A percentile compares a stretch with the other conserved stretches of the same genome.
Conservation (phyloP, 1,140 invertebrate genomes). For the Gonatopus flavifemur region DNA sequence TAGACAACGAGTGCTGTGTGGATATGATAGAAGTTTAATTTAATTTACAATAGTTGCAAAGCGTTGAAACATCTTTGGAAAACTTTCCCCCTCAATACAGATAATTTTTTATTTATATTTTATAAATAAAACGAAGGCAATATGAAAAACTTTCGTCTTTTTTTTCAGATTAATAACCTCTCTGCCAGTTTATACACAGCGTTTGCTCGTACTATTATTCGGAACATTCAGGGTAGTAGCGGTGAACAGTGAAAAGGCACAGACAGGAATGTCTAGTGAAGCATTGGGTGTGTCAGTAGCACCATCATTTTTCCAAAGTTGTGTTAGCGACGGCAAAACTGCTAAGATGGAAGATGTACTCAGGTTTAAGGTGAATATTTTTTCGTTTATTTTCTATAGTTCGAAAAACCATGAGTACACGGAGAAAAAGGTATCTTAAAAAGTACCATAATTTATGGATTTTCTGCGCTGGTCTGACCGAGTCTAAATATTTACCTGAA, state of each 20-base stretch:
- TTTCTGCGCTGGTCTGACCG: too few species aligned
- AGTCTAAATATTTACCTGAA: too few species aligned
- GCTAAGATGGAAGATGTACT: slow-evolving; percentile 94
- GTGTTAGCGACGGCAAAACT: slow-evolving; percentile 89
- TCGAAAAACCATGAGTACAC: too few species aligned
- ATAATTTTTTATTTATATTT: slow-evolving; percentile 11
- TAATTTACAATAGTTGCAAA: too few species aligned
- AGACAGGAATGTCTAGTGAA: slow-evolving; percentile 94
- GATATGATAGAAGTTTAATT: neutral
- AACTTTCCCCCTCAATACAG: too few species aligned
- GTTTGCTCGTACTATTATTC: slow-evolving; percentile 90
- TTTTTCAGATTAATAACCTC: slow-evolving; percentile 81
- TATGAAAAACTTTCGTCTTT: slow-evolving; percentile 26
- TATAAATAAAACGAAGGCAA: slow-evolving; percentile 4
- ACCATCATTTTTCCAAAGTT: slow-evolving; percentile 97
- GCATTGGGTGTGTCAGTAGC: slow-evolving; percentile 93
- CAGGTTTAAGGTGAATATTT: slow-evolving; percentile 89
- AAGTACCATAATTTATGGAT: too few species aligned
- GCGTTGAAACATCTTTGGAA: too few species aligned
- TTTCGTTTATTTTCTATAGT: too few species aligned
- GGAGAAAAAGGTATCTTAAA: too few species aligned
- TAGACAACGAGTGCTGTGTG: too few species aligned
- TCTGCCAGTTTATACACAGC: slow-evolving; percentile 87
- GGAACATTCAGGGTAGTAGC: slow-evolving; percentile 97
- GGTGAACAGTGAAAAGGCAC: slow-evolving; percentile 84